These are phyloP conservation scores for Huso huso DNA, from an alignment of 2,797 vertebrate genomes.

Conservation along the genomic window DNA sequence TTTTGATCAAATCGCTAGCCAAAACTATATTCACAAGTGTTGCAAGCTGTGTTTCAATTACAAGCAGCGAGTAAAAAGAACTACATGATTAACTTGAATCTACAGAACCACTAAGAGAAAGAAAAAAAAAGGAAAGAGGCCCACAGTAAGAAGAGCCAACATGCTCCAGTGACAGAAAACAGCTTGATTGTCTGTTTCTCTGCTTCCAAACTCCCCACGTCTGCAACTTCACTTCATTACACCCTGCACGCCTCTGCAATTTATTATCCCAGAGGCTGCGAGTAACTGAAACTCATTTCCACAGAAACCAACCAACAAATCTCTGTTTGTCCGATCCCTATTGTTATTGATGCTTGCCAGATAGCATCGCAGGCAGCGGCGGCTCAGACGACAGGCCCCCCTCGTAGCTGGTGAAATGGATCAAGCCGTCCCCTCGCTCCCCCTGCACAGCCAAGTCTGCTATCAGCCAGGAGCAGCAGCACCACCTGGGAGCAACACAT, in stretches of 20 bases:
- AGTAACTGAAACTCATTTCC: slow-evolving; percentile 8
- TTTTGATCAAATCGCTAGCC: too few relatives aligned
- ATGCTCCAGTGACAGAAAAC: not conserved
- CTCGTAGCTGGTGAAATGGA: not conserved
- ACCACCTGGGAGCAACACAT: too few relatives aligned
- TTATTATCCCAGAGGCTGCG: slow-evolving; percentile 7
- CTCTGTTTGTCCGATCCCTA: slow-evolving; percentile 7
- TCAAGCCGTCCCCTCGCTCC: not conserved
- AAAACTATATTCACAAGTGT: slow-evolving; percentile 15
- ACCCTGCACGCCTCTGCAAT: not conserved
- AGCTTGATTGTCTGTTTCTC: slow-evolving; percentile 4
- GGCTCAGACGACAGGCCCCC: not conserved
- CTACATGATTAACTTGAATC: not conserved
- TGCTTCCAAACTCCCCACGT: not conserved
- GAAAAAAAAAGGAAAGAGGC: not conserved
- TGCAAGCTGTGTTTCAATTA: not conserved
- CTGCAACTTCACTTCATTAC: slow-evolving; percentile 11
- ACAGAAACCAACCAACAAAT: slow-evolving; percentile 14
- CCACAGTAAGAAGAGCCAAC: not conserved
- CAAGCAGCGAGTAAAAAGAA: too few relatives aligned
- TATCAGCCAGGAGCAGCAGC: too few relatives aligned
- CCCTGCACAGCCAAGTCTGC: not conserved
- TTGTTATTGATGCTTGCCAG: slow-evolving; percentile 7
- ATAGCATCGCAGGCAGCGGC: not conserved
- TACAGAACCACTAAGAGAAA: not conserved